Evolutionary conservation across 2,797 vertebrate species (phyloP), one percentile per base, ranked within the genome.

Genomic region (Poecilia gillii): DNA sequence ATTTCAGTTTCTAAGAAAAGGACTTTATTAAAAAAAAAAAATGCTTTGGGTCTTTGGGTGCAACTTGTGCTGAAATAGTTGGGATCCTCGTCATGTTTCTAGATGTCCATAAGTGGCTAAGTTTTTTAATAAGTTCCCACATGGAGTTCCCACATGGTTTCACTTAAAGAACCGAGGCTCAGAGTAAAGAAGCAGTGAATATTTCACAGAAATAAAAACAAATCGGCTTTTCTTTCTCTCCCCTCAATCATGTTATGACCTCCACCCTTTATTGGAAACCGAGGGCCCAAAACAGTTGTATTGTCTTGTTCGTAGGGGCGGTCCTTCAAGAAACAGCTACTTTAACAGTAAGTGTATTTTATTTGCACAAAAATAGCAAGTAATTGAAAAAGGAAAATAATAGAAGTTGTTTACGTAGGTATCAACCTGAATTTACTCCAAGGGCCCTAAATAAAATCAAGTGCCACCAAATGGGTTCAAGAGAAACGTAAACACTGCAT

Each of bases 81-180:
- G 41, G 74, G 41, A 20, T 11, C 57, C 43, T 33, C 43, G 9
- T 64, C 12, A 2, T 47, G 18, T 76, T 51, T 75, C 55, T 51
- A 13, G 6, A 9, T 31, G n/a, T 28, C 49, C 14, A 36, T 31
- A 11, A 23, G 25, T 23, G 72, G 59, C 20, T 23, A 41, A 25
- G 13, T 11, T 71, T 71, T 70, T 71, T 28, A n/a, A 45, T 73
- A 46, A 49, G 72, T 33, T 41, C 25, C 18, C 12, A 16, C 5
- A 31, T 49, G 47, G 43, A 41, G 33, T 13, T 70, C 36, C 47
- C 46, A 75, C 31, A 46, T 71, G 25, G 75, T 81, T 78, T 66
- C 7, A 72, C 72, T 81, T 43, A 75, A 81, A 49, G 76, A 78
- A 66, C 36, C 4, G 6, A 66, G 31, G 49, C 41, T 68, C 36